phyloP scores from a whole-genome alignment of 2,797 vertebrate species.

The Melanogrammus aeglefinus region DNA sequence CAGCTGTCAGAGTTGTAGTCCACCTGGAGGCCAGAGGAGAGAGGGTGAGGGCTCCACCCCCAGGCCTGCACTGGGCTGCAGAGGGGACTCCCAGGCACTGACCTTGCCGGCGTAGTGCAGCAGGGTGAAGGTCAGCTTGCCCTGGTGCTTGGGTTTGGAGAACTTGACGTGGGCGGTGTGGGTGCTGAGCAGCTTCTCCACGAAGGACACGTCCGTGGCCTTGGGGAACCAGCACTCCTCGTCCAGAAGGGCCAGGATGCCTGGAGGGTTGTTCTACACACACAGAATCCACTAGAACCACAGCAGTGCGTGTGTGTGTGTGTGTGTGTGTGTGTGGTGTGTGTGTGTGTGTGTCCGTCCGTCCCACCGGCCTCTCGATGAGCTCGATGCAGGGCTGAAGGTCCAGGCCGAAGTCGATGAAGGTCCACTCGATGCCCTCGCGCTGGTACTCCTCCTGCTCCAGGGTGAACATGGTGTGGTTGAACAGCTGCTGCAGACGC shows the following conservation, averaged over 20 bases:
- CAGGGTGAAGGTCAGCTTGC: constrained; percentile 89
- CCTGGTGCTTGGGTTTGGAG: constrained; percentile 91
- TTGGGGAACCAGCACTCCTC: constrained; percentile 99
- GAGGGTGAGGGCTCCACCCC: constrained; percentile 92
- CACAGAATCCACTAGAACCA: not conserved
- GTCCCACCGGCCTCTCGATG: constrained; percentile 79
- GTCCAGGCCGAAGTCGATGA: constrained; percentile 88
- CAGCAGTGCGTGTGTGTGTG: not conserved
- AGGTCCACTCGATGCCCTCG: constrained; percentile 94
- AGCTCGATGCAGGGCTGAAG: constrained; percentile 83
- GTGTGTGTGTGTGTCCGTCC: too few species aligned
- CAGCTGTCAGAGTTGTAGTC: constrained; percentile 91
- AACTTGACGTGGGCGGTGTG: constrained; percentile 88
- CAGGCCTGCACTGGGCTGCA: constrained; percentile 57
- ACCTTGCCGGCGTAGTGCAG: constrained; percentile 95
- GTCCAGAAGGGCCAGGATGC: constrained; percentile 91
- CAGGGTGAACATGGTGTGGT: constrained; percentile 94
- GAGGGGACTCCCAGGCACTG: constrained; percentile 26
- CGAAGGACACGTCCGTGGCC: constrained; percentile 90
- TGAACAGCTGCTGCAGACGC: constrained; percentile 94
- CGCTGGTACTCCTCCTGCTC: constrained; percentile 94
- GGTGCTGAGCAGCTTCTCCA: constrained; percentile 87
- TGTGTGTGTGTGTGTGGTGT: not conserved
- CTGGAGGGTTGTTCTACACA: constrained; percentile 89
- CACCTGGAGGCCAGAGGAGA: constrained; percentile 65